These are phyloP conservation scores for Eurosta solidaginis DNA, from an alignment of 1,140 invertebrate species.

Conservation along the genomic window DNA sequence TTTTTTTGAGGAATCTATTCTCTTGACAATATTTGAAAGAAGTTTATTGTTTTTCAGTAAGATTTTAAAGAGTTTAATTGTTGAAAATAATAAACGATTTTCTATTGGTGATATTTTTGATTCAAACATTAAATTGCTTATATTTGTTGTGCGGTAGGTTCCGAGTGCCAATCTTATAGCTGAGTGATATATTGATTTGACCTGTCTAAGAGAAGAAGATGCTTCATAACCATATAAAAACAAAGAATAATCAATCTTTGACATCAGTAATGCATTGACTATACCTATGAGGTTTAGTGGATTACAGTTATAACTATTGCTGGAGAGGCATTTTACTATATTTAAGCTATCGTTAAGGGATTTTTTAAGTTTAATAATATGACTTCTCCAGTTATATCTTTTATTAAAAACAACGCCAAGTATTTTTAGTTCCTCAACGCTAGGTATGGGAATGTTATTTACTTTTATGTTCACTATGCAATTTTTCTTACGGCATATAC, in stretches of 20 bases:
- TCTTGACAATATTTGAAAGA: neutral
- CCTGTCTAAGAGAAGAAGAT: too few species aligned
- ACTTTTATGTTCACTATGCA: slow-evolving; percentile 27
- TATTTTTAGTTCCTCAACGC: slow-evolving; percentile 26
- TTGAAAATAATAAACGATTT: too few species aligned
- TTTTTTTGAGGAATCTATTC: neutral
- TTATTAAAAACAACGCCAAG: slow-evolving; percentile 36
- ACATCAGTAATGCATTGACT: slow-evolving; percentile 31
- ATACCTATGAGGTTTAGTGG: slow-evolving; percentile 14
- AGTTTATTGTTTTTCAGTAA: neutral
- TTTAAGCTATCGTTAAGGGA: slow-evolving; percentile 25
- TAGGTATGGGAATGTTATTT: slow-evolving; percentile 33
- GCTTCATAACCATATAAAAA: slow-evolving; percentile 35
- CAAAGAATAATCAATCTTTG: slow-evolving; percentile 33
- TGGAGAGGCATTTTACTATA: slow-evolving; percentile 38
- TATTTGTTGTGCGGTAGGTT: too few species aligned
- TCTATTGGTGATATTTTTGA: too few species aligned
- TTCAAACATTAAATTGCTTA: neutral
- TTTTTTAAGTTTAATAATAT: slow-evolving; percentile 18
- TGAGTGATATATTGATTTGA: neutral
- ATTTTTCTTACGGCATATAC: slow-evolving; percentile 35
- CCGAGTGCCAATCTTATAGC: neutral
- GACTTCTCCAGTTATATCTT: slow-evolving; percentile 36
- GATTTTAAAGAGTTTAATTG: neutral
- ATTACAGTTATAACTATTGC: slow-evolving; percentile 34